A percentile compares a stretch with the other conserved stretches of the same genome.
Conservation (phyloP, 2,888 invertebrate species). For the Brachyopa scutellaris region DNA sequence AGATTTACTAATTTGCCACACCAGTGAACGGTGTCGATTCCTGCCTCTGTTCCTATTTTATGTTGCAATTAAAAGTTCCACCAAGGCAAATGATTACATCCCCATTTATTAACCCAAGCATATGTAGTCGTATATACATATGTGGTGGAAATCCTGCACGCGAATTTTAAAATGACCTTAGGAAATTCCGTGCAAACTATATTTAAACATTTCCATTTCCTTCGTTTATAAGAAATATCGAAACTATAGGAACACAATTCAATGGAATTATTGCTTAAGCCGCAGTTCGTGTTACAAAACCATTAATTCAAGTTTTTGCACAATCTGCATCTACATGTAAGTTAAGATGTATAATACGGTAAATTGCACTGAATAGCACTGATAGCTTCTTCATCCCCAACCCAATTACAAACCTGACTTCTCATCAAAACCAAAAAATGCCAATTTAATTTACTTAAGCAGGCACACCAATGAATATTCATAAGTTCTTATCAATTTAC, state of each 20-base stretch:
- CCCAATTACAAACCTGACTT: not conserved
- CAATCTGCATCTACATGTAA: not conserved
- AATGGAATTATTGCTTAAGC: not conserved
- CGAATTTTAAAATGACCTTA: not conserved
- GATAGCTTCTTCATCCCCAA: not conserved
- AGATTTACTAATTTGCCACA: too few relatives aligned
- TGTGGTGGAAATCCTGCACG: not conserved
- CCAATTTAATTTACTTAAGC: not conserved
- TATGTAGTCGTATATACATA: too few relatives aligned
- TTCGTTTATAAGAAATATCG: not conserved
- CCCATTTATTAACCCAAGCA: not conserved
- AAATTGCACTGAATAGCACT: not conserved
- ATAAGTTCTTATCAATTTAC: slow-evolving; percentile 13
- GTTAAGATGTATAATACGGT: too few relatives aligned
- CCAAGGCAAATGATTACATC: not conserved
- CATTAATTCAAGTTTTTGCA: not conserved
- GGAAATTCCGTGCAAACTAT: slow-evolving; percentile 10
- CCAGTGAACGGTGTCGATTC: too few relatives aligned
- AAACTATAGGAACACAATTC: not conserved
- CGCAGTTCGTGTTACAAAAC: not conserved
- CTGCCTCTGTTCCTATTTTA: too few relatives aligned
- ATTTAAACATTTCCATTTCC: not conserved
- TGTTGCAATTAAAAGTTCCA: not conserved
- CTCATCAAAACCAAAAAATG: not conserved
- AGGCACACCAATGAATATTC: slow-evolving; percentile 1